Evolutionary conservation across 2,113 vertebrate genomes (phyloP).

Genomic region (Rhea pennata): DNA sequence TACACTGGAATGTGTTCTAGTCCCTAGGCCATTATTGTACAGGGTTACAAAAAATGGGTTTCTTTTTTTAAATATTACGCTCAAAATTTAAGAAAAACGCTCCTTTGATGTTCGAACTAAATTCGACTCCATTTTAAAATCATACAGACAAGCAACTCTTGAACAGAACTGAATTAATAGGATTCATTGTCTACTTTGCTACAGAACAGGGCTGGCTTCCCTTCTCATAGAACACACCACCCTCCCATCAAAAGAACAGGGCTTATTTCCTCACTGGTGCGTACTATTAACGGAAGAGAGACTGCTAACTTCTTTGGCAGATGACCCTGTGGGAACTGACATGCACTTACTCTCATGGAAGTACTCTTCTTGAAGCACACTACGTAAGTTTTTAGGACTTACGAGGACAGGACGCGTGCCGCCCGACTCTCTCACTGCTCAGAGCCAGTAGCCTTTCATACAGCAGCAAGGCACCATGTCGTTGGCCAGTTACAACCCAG

Average conservation of each 20-base stretch:
- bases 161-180: conserved; percentile 33
- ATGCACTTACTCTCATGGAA: not conserved
- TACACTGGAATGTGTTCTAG: conserved; percentile 93
- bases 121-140: conserved; percentile 69
- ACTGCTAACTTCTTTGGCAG: conserved; percentile 71
- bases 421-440: not conserved
- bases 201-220: conserved; percentile 21
- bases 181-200: conserved; percentile 39
- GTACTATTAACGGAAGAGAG: conserved; percentile 36
- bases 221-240: conserved; percentile 17
- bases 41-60: conserved; percentile 83
- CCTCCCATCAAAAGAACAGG: not conserved
- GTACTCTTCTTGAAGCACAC: fast-evolving
- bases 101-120: conserved; percentile 64
- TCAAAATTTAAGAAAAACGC: conserved; percentile 68
- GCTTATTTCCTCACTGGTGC: conserved; percentile 20
- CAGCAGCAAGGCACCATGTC: not conserved
- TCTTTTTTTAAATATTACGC: conserved; percentile 69
- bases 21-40: conserved; percentile 80
- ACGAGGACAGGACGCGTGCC: not conserved
- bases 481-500: not conserved
- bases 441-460: not conserved
- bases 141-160: conserved; percentile 75
- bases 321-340: not conserved
- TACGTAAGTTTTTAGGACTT: fast-evolving